Conservation (phyloP, 2,888 invertebrate species). For the Diachrysia chrysitis region DNA sequence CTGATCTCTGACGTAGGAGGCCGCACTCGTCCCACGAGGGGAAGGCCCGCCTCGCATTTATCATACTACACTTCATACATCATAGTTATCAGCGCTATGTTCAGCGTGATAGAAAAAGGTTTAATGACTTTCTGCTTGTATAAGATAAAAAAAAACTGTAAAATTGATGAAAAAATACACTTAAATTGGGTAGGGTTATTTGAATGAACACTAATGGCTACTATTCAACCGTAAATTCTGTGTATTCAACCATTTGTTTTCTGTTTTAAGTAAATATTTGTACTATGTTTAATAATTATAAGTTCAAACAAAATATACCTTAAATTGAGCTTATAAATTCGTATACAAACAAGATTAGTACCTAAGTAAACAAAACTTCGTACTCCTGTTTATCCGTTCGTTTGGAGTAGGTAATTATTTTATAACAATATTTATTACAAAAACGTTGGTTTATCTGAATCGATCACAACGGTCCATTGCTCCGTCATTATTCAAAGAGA, state of each 20-base stretch:
- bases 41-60: constrained; percentile 43
- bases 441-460: not conserved
- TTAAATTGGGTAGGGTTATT: too few relatives aligned
- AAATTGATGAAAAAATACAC: constrained; percentile 1
- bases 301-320: constrained; percentile 29
- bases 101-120: constrained; percentile 28
- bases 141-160: constrained; percentile 10
- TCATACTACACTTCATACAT: constrained; percentile 41
- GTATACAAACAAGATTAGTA: constrained; percentile 1
- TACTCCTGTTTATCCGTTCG: too few relatives aligned
- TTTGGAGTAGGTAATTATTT: not conserved
- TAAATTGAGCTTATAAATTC: constrained; percentile 27
- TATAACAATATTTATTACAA: not conserved
- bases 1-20: constrained; percentile 30
- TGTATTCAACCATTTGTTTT: too few relatives aligned
- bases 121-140: constrained; percentile 28
- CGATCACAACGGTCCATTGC: not conserved
- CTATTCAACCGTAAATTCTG: too few relatives aligned
- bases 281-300: not conserved
- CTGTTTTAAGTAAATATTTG: too few relatives aligned
- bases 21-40: constrained; percentile 23
- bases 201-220: too few relatives aligned
- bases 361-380: constrained; percentile 11
- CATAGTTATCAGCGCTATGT: constrained; percentile 33
- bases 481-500: constrained; percentile 17